Evolutionary conservation across 2,797 vertebrate species (phyloP), one percentile per base, ranked within the genome.

Genomic region (Brachyrhaphis roseni): DNA sequence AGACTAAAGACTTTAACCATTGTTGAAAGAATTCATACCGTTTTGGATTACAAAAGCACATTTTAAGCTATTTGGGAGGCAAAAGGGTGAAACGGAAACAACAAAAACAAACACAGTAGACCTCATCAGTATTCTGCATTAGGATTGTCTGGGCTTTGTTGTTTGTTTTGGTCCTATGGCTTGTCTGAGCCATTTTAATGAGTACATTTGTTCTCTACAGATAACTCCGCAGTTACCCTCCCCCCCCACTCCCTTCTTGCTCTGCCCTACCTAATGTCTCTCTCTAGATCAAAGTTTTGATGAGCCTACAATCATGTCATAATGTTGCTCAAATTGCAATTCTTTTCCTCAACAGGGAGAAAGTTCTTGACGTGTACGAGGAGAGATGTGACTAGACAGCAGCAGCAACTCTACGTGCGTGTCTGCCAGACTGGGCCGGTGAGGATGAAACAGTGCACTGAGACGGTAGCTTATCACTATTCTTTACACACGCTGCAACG

Each of bases 51-150:
- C 68, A 72, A 83, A 84, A 77, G 64, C 78, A 79, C 71, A 89
- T 73, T 87, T 82, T 77, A 36, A 85, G 76, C 86, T 26, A 75
- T 66, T 64, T 39, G 77, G 77, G 64, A 83, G 28, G 41, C 18
- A 74, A 66, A 75, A 71, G 49, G 73, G 81, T 75, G 57, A 75
- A 70, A 86, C 46, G 1, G 47, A 90, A 78, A 77, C 86, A 79
- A 82, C 75, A 78, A 76, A 86, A 79, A 79, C 76, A 75, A 70
- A 83, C 82, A 85, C 70, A 41, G 83, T 87, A 84, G 91, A 89
- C 73, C 93, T 94, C 90, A 94, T 95, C 92, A 93, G 92, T 92
- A 95, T 94, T 94, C 94, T 80, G 87, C 90, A 86, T 89, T 86
- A 91, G 83, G 78, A 91, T 76, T 81, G 93, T 94, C 93, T 93